Evolutionary conservation across 2,113 vertebrate genomes (phyloP).

Genomic region (Lampris megalopsis): DNA sequence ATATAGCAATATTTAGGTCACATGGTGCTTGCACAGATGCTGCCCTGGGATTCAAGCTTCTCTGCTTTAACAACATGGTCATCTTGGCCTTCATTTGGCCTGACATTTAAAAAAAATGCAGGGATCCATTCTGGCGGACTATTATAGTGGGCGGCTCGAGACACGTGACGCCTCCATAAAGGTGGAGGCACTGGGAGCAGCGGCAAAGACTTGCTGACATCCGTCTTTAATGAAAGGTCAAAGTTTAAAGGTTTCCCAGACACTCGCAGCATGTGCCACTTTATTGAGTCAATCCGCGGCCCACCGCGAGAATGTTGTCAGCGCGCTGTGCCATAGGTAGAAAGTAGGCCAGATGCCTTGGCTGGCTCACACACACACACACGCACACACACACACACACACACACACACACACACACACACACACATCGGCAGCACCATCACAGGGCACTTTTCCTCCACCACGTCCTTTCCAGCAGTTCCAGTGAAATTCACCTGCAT

Average conservation of each 20-base stretch:
- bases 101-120: constrained; percentile 2
- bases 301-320: constrained; percentile 36
- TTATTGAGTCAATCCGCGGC: constrained; percentile 41
- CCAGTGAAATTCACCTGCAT: constrained; percentile 73
- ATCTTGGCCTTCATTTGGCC: neutral
- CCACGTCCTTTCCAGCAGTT: constrained; percentile 27
- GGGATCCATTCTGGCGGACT: neutral
- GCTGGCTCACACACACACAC: constrained; percentile 18
- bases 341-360: constrained; percentile 64
- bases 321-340: constrained; percentile 1
- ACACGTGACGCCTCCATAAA: neutral
- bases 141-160: neutral
- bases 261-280: constrained; percentile 50
- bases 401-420: constrained; percentile 7
- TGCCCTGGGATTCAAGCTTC: constrained; percentile 28
- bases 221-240: constrained; percentile 56
- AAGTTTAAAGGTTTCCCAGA: constrained; percentile 53
- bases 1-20: constrained; percentile 37
- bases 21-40: constrained; percentile 24
- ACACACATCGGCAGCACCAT: constrained; percentile 8
- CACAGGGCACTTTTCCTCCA: constrained; percentile 34
- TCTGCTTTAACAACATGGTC: no score
- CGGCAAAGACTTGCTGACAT: constrained; percentile 1
- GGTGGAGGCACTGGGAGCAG: neutral
- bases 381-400: constrained; percentile 35